These are phyloP conservation scores for Meliscaeva auricollis DNA, from an alignment of 2,888 invertebrate genomes.

Conservation along the genomic window DNA sequence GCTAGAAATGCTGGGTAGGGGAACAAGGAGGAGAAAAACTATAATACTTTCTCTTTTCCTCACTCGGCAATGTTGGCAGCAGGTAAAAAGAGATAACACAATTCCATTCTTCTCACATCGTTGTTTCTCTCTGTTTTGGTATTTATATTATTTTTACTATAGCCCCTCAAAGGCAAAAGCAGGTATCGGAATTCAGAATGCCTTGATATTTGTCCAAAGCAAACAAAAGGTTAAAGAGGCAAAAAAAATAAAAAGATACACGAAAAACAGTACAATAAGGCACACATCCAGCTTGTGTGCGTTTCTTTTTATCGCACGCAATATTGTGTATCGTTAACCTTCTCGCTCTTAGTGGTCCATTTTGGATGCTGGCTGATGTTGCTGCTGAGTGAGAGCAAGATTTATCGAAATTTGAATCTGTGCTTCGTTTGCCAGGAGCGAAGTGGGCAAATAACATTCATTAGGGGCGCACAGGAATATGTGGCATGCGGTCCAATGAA, in stretches of 20 bases:
- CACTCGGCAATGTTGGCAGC: too few relatives aligned
- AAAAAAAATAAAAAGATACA: slow-evolving; percentile 34
- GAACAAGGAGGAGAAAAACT: slow-evolving; percentile 64
- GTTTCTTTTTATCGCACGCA: slow-evolving; percentile 69
- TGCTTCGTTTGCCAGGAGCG: slow-evolving; percentile 74
- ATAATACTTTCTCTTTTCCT: slow-evolving; percentile 38
- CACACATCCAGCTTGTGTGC: slow-evolving; percentile 53
- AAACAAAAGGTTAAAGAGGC: slow-evolving; percentile 64
- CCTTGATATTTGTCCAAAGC: slow-evolving; percentile 73
- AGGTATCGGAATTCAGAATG: slow-evolving; percentile 70
- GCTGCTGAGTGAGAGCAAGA: slow-evolving; percentile 73
- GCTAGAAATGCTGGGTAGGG: slow-evolving; percentile 55
- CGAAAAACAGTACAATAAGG: slow-evolving; percentile 65
- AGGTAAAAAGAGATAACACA: slow-evolving; percentile 20
- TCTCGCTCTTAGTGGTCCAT: slow-evolving; percentile 76
- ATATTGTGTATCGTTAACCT: slow-evolving; percentile 74
- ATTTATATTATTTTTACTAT: slow-evolving; percentile 52
- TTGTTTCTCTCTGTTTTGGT: slow-evolving; percentile 70
- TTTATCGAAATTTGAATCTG: slow-evolving; percentile 74
- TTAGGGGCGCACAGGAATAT: slow-evolving; percentile 75
- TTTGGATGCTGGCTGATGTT: slow-evolving; percentile 75
- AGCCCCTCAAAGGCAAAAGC: slow-evolving; percentile 41
- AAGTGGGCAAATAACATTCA: slow-evolving; percentile 76
- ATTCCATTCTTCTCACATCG: slow-evolving; percentile 40
- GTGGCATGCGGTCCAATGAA: slow-evolving; percentile 83